phyloP scores from a whole-genome alignment of 2,113 vertebrate species.

The Donacobius atricapilla region DNA sequence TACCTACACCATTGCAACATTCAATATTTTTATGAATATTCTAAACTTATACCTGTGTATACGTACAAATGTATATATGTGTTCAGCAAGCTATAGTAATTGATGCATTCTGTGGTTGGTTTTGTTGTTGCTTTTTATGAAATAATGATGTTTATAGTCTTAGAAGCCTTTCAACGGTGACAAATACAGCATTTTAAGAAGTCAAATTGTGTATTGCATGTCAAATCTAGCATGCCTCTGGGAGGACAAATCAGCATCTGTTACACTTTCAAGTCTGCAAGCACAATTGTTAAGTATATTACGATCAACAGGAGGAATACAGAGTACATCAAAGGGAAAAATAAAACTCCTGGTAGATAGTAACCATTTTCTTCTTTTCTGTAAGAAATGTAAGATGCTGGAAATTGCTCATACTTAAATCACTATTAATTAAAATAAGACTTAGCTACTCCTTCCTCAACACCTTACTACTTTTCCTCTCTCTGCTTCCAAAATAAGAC shows the following conservation, averaged over 20 bases:
- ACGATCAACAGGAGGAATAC: slow-evolving; percentile 36
- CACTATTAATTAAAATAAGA: slow-evolving; percentile 4
- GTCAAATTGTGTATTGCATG: background rate
- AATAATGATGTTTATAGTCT: slow-evolving; percentile 19
- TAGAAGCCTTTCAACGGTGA: slow-evolving; percentile 11
- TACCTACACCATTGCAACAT: background rate
- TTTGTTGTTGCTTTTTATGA: background rate
- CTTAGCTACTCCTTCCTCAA: background rate
- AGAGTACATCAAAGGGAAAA: slow-evolving; percentile 35
- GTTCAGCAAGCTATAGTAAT: background rate
- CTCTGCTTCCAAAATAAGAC: background rate
- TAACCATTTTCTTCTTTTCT: background rate
- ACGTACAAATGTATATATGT: background rate
- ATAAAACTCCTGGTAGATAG: slow-evolving; percentile 2
- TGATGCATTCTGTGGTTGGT: rapidly evolving
- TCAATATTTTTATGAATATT: background rate
- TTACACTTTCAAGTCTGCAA: slow-evolving; percentile 26
- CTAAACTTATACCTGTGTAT: background rate
- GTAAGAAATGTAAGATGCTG: background rate
- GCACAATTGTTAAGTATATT: slow-evolving; percentile 20
- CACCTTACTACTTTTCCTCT: background rate
- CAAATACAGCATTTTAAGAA: slow-evolving; percentile 30
- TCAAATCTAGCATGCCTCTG: slow-evolving; percentile 46
- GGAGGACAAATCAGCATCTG: slow-evolving; percentile 42
- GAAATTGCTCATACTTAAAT: slow-evolving; percentile 15